These are phyloP conservation scores for Iguana delicatissima DNA, from an alignment of 2,797 vertebrate species.

Conservation along the genomic window DNA sequence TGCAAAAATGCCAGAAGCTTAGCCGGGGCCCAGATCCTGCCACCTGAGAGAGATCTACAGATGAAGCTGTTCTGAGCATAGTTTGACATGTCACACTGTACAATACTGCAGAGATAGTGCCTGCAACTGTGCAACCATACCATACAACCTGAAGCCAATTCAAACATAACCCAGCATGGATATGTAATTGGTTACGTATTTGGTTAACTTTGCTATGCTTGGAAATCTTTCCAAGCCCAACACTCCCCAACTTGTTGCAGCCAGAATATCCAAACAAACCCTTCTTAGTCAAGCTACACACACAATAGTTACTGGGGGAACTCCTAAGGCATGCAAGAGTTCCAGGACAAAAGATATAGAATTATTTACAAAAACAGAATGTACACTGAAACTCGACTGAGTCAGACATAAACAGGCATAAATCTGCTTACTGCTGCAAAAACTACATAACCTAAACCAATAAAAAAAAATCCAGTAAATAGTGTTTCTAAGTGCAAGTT, in stretches of 20 bases:
- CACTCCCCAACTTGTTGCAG: neutral
- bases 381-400: slow-evolving; percentile 23
- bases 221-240: neutral
- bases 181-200: neutral
- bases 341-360: fast-evolving
- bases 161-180: neutral
- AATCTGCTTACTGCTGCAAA: slow-evolving; percentile 23
- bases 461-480: slow-evolving; percentile 23
- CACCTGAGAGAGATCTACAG: neutral
- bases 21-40: neutral
- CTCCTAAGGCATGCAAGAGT: slow-evolving; percentile 27
- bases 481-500: slow-evolving; percentile 27
- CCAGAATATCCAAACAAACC: slow-evolving; percentile 22
- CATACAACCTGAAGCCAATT: neutral
- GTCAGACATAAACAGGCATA: slow-evolving; percentile 1
- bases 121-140: neutral
- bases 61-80: neutral
- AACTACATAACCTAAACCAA: neutral
- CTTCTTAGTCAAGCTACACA: neutral
- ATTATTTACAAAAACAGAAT: slow-evolving; percentile 1
- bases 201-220: neutral
- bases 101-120: neutral
- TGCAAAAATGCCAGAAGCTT: neutral
- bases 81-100: neutral
- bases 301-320: slow-evolving; percentile 40